Base-by-base conservation (phyloP, 2,797 vertebrate genomes). In the Anguilla obscura region DNA sequence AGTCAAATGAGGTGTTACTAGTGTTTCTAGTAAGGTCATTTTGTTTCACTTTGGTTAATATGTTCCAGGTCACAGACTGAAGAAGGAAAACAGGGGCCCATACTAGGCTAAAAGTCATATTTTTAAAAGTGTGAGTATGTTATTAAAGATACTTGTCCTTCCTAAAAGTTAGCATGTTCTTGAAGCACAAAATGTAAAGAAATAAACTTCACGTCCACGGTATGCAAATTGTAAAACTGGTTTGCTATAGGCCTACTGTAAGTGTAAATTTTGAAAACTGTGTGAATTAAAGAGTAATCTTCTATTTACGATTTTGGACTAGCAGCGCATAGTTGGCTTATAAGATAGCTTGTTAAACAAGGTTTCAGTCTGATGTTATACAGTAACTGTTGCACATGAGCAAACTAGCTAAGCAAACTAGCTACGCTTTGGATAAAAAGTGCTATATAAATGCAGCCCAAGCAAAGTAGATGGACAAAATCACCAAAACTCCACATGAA, bases 1-100 rank as follows among this genome's bases (percentile, higher is more conserved):
- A 80, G 76, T 80, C 40, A 80, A 80, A 80, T 80, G 76, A 80
- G 33, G 76, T 80, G 76, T 45, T 48, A 80, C 76, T 36, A 40
- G 40, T 80, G 36, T 80, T 80, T 80, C 76, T 45, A 24, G 76
- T 48, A 80, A 45, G 76, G 76, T 45, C 76, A 80, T 80, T 40
- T 80, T 76, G 24, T 76, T 80, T 80, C 76, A 24, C 40, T 80
- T 80, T 45, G 40, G 18, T 45, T 48, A 16, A 80, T 45, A 40
- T 80, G 6, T 48, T 40, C 76, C 76, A 80, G 36, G 76, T 80
- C 76, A 45, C 40, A 24, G 76, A 79, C 14, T 79, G 74, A 79
- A 79, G 33, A 40, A 14, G 30, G 14, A 79, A 80, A 80, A 36
- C 7, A 36, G 63, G 24, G 27, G 63, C 8, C 21, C 63, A 69